These are phyloP conservation scores for Epinephelus malabaricus DNA, from an alignment of 2,797 vertebrate species.

Conservation along the genomic window DNA sequence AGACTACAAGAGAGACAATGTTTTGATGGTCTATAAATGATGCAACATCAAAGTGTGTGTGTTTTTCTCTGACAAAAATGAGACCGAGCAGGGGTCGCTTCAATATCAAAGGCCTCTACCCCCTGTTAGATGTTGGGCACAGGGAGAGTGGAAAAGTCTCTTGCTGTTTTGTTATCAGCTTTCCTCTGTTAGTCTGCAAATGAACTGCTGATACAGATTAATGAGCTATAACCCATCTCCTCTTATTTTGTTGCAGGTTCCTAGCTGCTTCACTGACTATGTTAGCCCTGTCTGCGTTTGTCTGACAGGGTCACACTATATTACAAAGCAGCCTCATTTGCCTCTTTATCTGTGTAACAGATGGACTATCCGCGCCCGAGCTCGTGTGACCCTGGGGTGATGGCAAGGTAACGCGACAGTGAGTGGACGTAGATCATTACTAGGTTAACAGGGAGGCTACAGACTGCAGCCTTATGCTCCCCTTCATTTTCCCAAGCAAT, in stretches of 20 bases:
- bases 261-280: conserved; percentile 71
- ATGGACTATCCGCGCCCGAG: conserved; percentile 79
- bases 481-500: conserved; percentile 75
- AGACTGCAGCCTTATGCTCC: conserved; percentile 76
- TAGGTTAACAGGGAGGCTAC: conserved; percentile 77
- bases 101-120: conserved; percentile 78
- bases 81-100: conserved; percentile 72
- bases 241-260: conserved; percentile 73
- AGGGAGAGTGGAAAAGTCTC: conserved; percentile 70
- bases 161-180: conserved; percentile 79
- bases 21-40: conserved; percentile 76
- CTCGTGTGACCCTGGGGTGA: conserved; percentile 80
- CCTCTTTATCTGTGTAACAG: conserved; percentile 83
- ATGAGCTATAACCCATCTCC: conserved; percentile 77
- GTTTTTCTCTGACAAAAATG: conserved; percentile 69
- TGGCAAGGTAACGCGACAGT: conserved; percentile 77
- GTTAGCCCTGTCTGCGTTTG: conserved; percentile 63
- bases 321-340: conserved; percentile 82
- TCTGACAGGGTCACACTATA: conserved; percentile 78
- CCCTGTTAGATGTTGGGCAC: conserved; percentile 68
- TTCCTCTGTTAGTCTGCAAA: conserved; percentile 78
- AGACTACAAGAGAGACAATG: conserved; percentile 66
- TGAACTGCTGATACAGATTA: conserved; percentile 82
- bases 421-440: conserved; percentile 81
- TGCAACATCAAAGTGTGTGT: conserved; percentile 77